Base-by-base conservation (phyloP, 2,797 vertebrate species). In the Melanotaenia trifasciata region DNA sequence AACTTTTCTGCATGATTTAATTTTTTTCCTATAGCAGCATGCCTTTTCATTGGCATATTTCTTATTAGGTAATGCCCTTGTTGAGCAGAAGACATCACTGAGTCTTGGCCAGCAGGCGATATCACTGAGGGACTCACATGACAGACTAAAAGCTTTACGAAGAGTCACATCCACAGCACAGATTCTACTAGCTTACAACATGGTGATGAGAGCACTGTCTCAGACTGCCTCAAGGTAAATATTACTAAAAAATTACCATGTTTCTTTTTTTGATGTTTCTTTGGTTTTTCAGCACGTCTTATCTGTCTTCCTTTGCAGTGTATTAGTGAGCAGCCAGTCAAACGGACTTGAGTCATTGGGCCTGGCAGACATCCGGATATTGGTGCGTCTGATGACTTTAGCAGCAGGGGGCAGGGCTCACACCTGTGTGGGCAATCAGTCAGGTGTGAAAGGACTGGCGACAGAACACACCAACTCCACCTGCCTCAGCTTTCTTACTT, bases 361-460 rank as follows among this genome's bases (percentile, higher is more conserved):
- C 45, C 87, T 96, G 81, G 93, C 95, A 3, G 94, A 96, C 68
- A 95, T 96, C 53, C 94, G 94, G 7, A 94, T 94, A 70, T 88
- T 96, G 76, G 95, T 96, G 65, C 93, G 94, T 18, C 81, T 96
- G 70, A 96, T 96, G 95, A 94, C 93, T 50, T 89, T 96, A 4
- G 94, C 95, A 0, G 94, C 93, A 0, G 93, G 90, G 5, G 95
- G 95, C 68, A 88, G 95, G 59, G 90, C 93, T 70, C 93, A 94
- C 68, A 88, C 89, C 56, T 87, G 87, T 14, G 67, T 89, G 70
- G 93, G 90, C 74, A 85, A 84, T 65, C 92, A 85, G 40, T 59
- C 85, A 6, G 86, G 86, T 57, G 83, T 64, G 43, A 87, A 84
- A 36, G 81, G 84, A 53, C 26, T 57, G 68, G 24, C 64, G 1